phyloP scores from a whole-genome alignment of 2,113 vertebrate species.

The Salvator merianae region DNA sequence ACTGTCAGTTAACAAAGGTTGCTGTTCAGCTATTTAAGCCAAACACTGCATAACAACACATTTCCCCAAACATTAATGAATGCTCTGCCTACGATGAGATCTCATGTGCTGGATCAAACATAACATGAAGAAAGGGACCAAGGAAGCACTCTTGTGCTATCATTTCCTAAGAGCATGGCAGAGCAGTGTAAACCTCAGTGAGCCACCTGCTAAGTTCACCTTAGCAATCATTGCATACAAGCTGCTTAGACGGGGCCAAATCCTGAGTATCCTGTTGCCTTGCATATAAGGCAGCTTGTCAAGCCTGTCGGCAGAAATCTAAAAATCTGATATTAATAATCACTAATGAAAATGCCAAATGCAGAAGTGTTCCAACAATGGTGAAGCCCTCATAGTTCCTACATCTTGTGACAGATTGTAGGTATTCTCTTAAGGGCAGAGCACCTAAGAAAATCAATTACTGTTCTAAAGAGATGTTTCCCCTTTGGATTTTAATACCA shows the following conservation, averaged over 20 bases:
- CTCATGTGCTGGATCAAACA: background rate
- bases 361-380: background rate
- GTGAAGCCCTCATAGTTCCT: background rate
- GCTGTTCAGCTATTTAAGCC: background rate
- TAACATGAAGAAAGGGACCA: background rate
- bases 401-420: no score
- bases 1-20: conserved; percentile 23
- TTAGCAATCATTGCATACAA: background rate
- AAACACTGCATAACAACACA: background rate
- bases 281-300: background rate
- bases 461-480: no score
- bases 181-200: background rate
- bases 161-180: background rate
- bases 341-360: background rate
- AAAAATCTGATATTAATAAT: no score
- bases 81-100: background rate
- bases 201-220: background rate
- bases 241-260: background rate
- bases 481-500: no score
- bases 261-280: background rate
- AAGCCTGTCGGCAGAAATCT: no score
- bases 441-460: no score
- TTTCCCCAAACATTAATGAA: background rate
- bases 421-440: no score
- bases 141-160: background rate